Base-by-base conservation (phyloP, 2,113 vertebrate genomes). In the Petrocephalus zakoni region DNA sequence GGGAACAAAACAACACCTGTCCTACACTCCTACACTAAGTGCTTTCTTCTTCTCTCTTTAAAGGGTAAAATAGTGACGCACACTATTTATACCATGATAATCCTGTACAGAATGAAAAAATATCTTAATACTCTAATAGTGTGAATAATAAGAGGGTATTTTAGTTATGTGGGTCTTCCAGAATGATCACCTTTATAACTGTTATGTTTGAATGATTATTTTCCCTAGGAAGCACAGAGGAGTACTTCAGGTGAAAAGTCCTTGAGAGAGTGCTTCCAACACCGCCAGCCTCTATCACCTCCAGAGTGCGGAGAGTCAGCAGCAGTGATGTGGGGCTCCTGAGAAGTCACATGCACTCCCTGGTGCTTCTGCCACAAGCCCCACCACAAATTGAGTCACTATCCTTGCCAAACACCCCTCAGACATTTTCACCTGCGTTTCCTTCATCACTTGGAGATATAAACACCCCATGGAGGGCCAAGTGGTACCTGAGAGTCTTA, bases 101-200 rank as follows among this genome's bases (percentile, higher is more conserved):
- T 42, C 86, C n/a, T 87, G 42, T 22, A 72, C 0, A 72, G 61
- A 64, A 51, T 13, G 22, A 46, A 52, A 25, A 87, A n/a, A 58
- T 37, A 49, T 51, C 87, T 72, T 22, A 61, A 51, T 82, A 37
- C n/a, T 47, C 81, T 84, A 84, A 51, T 52, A 85, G 21, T 29
- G 49, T 85, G 49, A 49, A 85, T 49, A 49, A 49, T 51, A 42
- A 42, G 72, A 42, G 82, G 22, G 22, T 85, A n/a, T 51, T 85
- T 85, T 85, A 78, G 49, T 51, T 51, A 85, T 52, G 46, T 52
- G 49, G 46, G 82, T n/a, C 82, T 51, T 51, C n/a, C 82, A 85
- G n/a, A 85, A 51, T 51, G 46, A 51, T 51, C 19, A 83, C 81
- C 5, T 75, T 19, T 75, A 37, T 37, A 78, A 42, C 9, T 51